These are phyloP conservation scores for Ciconia maguari DNA, from an alignment of 2,113 vertebrate genomes.

Conservation along the genomic window DNA sequence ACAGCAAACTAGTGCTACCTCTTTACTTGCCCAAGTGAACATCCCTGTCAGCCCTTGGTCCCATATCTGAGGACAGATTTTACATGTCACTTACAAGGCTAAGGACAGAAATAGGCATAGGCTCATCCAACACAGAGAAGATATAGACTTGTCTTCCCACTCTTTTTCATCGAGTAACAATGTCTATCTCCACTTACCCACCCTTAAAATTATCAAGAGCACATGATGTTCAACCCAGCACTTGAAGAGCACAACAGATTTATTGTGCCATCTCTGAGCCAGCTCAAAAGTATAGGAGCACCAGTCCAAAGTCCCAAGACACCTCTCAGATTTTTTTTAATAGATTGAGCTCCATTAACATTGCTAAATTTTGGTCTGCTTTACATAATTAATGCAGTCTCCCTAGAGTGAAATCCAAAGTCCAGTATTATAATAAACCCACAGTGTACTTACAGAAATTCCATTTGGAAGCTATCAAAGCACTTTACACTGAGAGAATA, in stretches of 20 bases:
- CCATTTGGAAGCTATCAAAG: background rate
- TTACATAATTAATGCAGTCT: background rate
- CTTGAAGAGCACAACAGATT: background rate
- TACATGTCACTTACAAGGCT: background rate
- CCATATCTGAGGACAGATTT: background rate
- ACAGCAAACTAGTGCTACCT: background rate
- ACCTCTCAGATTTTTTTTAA: background rate
- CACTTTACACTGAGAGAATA: background rate
- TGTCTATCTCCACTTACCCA: background rate
- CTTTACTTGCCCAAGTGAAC: background rate
- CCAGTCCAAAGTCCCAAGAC: background rate
- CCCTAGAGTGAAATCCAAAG: background rate
- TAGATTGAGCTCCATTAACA: background rate
- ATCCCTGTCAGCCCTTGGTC: background rate
- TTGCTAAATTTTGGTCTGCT: background rate
- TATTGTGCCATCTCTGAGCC: background rate
- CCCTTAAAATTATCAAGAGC: background rate
- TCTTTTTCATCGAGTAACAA: background rate
- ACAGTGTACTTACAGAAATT: background rate
- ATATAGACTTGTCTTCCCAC: background rate
- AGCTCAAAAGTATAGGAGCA: background rate
- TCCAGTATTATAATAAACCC: background rate
- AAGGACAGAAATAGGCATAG: background rate
- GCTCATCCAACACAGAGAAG: background rate
- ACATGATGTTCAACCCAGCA: background rate